These are phyloP conservation scores for Cepaea hortensis DNA, from an alignment of 2,888 invertebrate species.

Conservation along the genomic window DNA sequence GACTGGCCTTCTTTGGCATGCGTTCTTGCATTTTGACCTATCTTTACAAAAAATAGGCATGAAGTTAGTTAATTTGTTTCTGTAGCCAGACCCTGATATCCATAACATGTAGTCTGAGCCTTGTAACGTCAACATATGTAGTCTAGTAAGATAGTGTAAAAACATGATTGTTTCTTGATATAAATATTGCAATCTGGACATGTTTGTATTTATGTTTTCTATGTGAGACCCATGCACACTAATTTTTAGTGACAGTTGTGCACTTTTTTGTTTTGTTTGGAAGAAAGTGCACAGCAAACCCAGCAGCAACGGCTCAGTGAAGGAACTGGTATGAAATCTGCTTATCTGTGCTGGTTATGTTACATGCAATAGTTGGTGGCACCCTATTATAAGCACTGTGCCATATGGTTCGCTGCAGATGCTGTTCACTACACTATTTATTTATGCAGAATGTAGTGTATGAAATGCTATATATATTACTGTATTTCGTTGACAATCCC, in stretches of 20 bases:
- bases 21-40: neutral
- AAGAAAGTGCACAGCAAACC: constrained; percentile 2
- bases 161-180: neutral
- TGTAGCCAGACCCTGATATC: neutral
- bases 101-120: neutral
- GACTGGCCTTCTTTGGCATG: neutral
- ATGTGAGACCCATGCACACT: neutral
- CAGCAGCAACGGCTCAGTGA: neutral
- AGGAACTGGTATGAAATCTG: constrained; percentile 26
- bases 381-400: neutral
- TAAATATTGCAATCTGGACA: neutral
- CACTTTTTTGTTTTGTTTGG: neutral
- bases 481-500: neutral
- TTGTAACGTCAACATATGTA: too few relatives aligned
- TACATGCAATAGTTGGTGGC: neutral
- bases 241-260: neutral
- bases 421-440: neutral
- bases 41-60: neutral
- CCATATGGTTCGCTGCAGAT: neutral
- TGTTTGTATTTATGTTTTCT: neutral
- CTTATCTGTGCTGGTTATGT: constrained; percentile 1
- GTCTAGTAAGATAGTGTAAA: too few relatives aligned
- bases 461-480: neutral
- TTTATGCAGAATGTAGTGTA: neutral
- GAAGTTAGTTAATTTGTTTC: neutral